Evolutionary conservation across 2,113 vertebrate genomes (phyloP), one percentile per base, ranked within the genome.

Genomic region (Agelaius tricolor): DNA sequence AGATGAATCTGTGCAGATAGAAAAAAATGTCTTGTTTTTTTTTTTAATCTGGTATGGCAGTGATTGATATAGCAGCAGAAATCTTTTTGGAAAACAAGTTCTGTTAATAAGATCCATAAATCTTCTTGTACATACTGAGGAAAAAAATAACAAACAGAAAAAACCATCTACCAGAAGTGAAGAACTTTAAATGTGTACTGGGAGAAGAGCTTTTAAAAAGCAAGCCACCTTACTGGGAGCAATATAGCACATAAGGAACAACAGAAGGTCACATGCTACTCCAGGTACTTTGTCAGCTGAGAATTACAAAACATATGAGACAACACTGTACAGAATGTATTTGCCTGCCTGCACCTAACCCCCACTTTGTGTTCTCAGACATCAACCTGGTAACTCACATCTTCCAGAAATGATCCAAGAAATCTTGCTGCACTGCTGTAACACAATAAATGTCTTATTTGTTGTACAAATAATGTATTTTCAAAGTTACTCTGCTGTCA

Each of bases 101-200:
- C 44, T 22, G 30, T 74, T 91, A 91, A 86, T 85, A 94, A 86
- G 55, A 76, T 24, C 72, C 75, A 87, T 94, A 95, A 95, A 96
- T 94, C 75, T 80, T 90, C 44, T 44, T 87, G 54, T 37, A 77
- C 17, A n/a, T 21, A 55, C 28, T 17, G 43, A 88, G 18, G 24
- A 39, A 78, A 87, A 82, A 87, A 79, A 27, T 6, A 54, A 3
- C 27, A 37, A 58, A 44, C 16, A 58, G 41, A 35, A 39, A 16
- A 3, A 10, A 13, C 6, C 26, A 69, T 51, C 46, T 79, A 73
- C 39, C 23, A 83, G 47, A 79, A 80, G 10, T 28, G 46, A 87
- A 83, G 18, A 44, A 62, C 59, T 94, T 87, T 69, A 31, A 47
- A 51, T 41, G 21, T 17, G 18, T n/a, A 17, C 16, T 59, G 65